These are phyloP conservation scores for Nothobranchius kuhntae DNA, from an alignment of 2,113 vertebrate genomes.

Conservation along the genomic window DNA sequence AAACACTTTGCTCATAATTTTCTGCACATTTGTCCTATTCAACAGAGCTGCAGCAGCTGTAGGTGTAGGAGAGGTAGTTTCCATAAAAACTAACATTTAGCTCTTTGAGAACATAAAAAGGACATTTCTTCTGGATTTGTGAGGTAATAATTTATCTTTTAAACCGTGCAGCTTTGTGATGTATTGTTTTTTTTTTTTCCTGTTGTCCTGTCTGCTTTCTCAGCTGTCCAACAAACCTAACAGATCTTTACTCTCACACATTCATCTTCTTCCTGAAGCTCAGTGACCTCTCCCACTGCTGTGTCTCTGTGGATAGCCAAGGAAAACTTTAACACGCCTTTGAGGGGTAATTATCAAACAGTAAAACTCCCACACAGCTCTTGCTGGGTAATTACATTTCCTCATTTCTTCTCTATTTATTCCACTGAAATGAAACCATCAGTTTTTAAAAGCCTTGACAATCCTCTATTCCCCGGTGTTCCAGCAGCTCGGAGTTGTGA, in stretches of 20 bases:
- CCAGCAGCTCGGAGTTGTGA: slow-evolving; percentile 47
- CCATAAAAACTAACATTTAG: slow-evolving; percentile 32
- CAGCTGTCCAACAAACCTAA: slow-evolving; percentile 37
- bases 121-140: slow-evolving; percentile 26
- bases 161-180: slow-evolving; percentile 29
- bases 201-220: slow-evolving; percentile 22
- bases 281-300: slow-evolving; percentile 46
- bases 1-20: no score
- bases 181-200: slow-evolving; percentile 55
- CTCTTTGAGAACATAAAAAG: slow-evolving; percentile 36
- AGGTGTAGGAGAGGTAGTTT: slow-evolving; percentile 10
- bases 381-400: slow-evolving; percentile 72
- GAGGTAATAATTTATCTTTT: slow-evolving; percentile 25
- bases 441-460: slow-evolving; percentile 66
- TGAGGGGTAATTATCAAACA: slow-evolving; percentile 75
- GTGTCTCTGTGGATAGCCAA: slow-evolving; percentile 52
- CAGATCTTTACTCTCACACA: slow-evolving; percentile 34
- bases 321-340: slow-evolving; percentile 73
- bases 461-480: slow-evolving; percentile 48
- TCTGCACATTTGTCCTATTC: no score
- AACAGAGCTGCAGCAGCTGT: no score
- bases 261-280: slow-evolving; percentile 39
- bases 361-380: slow-evolving; percentile 71
- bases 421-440: slow-evolving; percentile 59
- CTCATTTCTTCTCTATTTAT: slow-evolving; percentile 31